Evolutionary conservation across 2,113 vertebrate species (phyloP), one percentile per base, ranked within the genome.

Genomic region (Anser cygnoides): DNA sequence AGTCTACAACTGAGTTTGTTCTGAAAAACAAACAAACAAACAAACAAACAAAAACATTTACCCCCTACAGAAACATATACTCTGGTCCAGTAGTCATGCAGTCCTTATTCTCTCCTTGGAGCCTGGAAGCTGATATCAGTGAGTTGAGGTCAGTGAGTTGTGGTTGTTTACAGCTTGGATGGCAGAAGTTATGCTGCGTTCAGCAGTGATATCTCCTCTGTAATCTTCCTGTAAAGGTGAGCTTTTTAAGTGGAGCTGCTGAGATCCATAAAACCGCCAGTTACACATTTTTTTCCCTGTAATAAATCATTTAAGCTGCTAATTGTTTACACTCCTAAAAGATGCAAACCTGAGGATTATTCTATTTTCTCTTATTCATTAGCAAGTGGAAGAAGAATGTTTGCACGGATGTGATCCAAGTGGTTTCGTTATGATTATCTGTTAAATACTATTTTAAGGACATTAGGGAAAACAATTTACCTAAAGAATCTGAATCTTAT

Each of bases 401-500:
- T 76, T 90, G 70, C 43, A 75, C 57, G 76, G 29, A 80, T 62
- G 39, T 59, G 44, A 88, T 89, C 46, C 29, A 25, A 59, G n/a
- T 92, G 59, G 46, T 77, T 68, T 84, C 35, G 12, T 88, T 94
- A 86, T 79, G 76, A 63, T 72, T 92, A 93, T 81, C 80, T 84
- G 62, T 73, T 87, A 91, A 92, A 82, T 49, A 91, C 9, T 84
- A 85, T 59, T 94, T 94, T 39, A 76, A 29, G 50, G 31, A 52
- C 78, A 93, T 73, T 90, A 91, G 37, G 28, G 39, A 46, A 41
- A 87, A 89, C 12, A 92, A 86, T 84, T 87, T 91, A 81, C 54
- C 75, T 92, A 65, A 91, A 94, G 35, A 54, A 88, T 94, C 84
- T 66, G 28, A 95, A 91, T 90, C 75, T 89, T 91, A 90, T 91